Evolutionary conservation across 2,888 invertebrate genomes (phyloP).

Genomic region (Pyrrhosoma nymphula): DNA sequence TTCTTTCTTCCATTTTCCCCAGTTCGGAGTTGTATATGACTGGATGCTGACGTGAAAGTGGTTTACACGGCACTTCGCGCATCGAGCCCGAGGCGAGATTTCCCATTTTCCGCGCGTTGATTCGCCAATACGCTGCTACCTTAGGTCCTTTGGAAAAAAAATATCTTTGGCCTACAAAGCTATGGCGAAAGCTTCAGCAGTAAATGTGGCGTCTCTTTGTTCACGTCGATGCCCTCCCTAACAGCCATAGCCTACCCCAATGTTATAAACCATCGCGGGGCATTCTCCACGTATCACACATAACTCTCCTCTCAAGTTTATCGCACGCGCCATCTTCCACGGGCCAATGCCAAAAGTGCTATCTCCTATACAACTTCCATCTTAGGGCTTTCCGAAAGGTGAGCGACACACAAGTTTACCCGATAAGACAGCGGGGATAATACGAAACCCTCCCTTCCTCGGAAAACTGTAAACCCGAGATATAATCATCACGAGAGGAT

Average conservation of each 20-base stretch:
- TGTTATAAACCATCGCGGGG: too few relatives aligned
- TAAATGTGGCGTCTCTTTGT: not conserved
- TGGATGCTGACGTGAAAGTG: not conserved
- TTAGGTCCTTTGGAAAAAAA: too few relatives aligned
- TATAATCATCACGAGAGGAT: not conserved
- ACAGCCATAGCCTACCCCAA: not conserved
- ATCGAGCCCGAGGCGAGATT: not conserved
- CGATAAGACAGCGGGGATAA: not conserved
- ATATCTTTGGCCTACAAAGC: too few relatives aligned
- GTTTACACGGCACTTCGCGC: not conserved
- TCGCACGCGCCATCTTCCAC: not conserved
- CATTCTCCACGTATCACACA: not conserved
- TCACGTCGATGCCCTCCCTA: not conserved
- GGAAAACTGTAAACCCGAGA: not conserved
- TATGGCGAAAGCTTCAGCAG: too few relatives aligned
- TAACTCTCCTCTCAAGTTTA: not conserved
- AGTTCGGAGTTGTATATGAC: not conserved
- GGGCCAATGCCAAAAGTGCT: not conserved
- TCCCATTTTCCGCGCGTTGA: not conserved
- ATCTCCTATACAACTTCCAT: too few relatives aligned
- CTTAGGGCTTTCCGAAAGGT: too few relatives aligned
- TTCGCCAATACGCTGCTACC: too few relatives aligned
- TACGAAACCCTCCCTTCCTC: not conserved
- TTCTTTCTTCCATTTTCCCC: not conserved
- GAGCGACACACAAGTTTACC: too few relatives aligned